Base-by-base conservation (phyloP, 2,888 invertebrate genomes). In the Erebia palarica region DNA sequence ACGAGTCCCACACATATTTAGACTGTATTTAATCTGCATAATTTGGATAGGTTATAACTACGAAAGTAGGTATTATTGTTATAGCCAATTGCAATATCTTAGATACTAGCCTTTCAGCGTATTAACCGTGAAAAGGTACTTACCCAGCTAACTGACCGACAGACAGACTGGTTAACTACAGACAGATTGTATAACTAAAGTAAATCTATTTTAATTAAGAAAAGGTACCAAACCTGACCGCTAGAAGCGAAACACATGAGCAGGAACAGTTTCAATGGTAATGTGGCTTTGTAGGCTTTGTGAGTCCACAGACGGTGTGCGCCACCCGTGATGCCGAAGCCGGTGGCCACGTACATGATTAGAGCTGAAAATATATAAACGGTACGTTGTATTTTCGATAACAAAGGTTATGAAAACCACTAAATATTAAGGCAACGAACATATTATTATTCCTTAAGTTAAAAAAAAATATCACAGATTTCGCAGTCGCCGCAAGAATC, bases 301-400 rank as follows among this genome's bases (percentile, higher is more conserved):
- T 96, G 96, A 47, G 95, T 95, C 95, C 96, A 96, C 57, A 94
- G 87, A 65, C 96, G 89, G 85, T 96, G 96, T 1, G 94, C 96
- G n/a, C 96, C 96, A 2, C 95, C 96, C 0, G 96, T 96, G 58
- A 96, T 95, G 21, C 96, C 95, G 78, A 96, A 95, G 47, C 95
- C 96, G 71, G 94, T 94, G 2, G 94, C 87, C 60, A 94, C 89
- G 74, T 95, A 95, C 87, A 95, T 93, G 21, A 95, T 81, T 36
- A 91, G 81, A 67, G 94, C 95, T 95, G 83, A 55, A 90, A 53
- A 55, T 36, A 36, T 36, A 11, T 53, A 53, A 55, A 55, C 51
- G 9, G 16, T 10, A 55, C 14, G 13, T 27, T 58, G 57, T 58
- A 7, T 55, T 18, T 16, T 36, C 36, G 7, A 36, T 21, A 21